Percentiles rank a stretch among this genome's conserved stretches.
These are phyloP conservation scores for Drosophila albomicans DNA, from an alignment of 1,140 invertebrate genomes.

Conservation along the genomic window DNA sequence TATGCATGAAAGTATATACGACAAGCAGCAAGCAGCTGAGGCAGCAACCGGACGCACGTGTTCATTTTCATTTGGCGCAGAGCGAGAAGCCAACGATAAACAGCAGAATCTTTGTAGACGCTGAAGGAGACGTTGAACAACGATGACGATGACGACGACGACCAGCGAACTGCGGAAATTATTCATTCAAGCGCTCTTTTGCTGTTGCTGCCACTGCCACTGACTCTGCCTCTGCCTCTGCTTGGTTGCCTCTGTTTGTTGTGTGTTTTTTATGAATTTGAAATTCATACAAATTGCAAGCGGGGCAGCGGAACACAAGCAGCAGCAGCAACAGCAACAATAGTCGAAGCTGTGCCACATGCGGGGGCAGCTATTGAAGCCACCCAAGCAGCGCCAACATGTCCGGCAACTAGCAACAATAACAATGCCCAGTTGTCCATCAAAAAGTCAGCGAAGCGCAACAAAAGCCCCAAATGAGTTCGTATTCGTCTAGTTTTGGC, in stretches of 20 bases:
- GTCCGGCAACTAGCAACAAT: constrained; percentile 53
- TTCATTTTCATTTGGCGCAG: constrained; percentile 82
- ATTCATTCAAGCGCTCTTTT: constrained; percentile 72
- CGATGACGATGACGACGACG: constrained; percentile 22
- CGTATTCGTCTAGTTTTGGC: constrained; percentile 15
- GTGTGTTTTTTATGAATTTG: constrained; percentile 54
- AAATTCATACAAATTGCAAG: constrained; percentile 82
- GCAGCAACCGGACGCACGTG: constrained; percentile 80
- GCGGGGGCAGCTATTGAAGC: constrained; percentile 48
- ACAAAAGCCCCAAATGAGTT: constrained; percentile 36
- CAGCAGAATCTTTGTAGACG: constrained; percentile 80
- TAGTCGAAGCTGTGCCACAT: constrained; percentile 24
- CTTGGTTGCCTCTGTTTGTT: constrained; percentile 13
- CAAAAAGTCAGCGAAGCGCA: constrained; percentile 74
- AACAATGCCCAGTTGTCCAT: constrained; percentile 59
- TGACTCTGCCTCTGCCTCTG: constrained; percentile 18
- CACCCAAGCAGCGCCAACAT: constrained; percentile 75
- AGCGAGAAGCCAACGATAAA: constrained; percentile 74
- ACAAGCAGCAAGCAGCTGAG: constrained; percentile 29
- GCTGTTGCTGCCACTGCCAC: constrained; percentile 24
- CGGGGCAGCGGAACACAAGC: constrained; percentile 54
- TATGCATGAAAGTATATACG: neutral
- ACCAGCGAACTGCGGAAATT: constrained; percentile 73
- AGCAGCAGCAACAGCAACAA: constrained; percentile 47
- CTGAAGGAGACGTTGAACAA: constrained; percentile 5